Percentiles rank a stretch among this genome's conserved stretches.
phyloP scores from a whole-genome alignment of 2,888 invertebrate genomes.

The Drosophila kuntzei region DNA sequence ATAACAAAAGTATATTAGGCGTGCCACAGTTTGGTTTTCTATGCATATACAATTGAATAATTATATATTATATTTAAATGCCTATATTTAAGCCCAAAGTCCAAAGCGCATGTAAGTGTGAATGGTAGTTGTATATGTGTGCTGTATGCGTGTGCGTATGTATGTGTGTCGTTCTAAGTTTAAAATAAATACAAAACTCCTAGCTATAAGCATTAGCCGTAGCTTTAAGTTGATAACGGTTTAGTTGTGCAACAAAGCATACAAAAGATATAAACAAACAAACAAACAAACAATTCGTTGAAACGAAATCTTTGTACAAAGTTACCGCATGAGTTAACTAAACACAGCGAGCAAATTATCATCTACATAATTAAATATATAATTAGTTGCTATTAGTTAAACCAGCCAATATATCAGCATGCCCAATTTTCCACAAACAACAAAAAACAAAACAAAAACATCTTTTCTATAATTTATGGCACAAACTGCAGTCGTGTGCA shows the following conservation, averaged over 20 bases:
- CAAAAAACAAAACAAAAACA: not conserved
- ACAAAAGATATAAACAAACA: not conserved
- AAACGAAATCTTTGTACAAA: conserved; percentile 61
- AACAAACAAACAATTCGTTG: conserved; percentile 43
- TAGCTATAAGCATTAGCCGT: conserved; percentile 48
- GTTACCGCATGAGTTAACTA: conserved; percentile 36
- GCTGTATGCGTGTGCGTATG: conserved; percentile 35
- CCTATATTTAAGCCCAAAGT: conserved; percentile 73
- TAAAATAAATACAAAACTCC: conserved; percentile 49
- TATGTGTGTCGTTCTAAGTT: conserved; percentile 38
- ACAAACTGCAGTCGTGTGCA: conserved; percentile 47
- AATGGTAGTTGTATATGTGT: conserved; percentile 47
- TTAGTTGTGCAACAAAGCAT: conserved; percentile 45
- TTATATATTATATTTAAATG: conserved; percentile 49
- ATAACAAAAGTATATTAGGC: conserved; percentile 30
- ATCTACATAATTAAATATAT: conserved; percentile 33
- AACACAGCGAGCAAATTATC: conserved; percentile 54
- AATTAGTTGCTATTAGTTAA: conserved; percentile 33
- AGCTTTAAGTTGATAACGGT: conserved; percentile 40
- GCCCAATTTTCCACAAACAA: conserved; percentile 20
- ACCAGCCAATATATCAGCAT: conserved; percentile 41
- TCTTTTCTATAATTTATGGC: conserved; percentile 25
- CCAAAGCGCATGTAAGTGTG: conserved; percentile 72
- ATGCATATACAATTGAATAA: conserved; percentile 51
- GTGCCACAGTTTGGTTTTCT: conserved; percentile 55